Percentiles rank a stretch among this genome's conserved stretches.
phyloP scores from a whole-genome alignment of 2,797 vertebrate species.

The Alcedo quadribrachys region DNA sequence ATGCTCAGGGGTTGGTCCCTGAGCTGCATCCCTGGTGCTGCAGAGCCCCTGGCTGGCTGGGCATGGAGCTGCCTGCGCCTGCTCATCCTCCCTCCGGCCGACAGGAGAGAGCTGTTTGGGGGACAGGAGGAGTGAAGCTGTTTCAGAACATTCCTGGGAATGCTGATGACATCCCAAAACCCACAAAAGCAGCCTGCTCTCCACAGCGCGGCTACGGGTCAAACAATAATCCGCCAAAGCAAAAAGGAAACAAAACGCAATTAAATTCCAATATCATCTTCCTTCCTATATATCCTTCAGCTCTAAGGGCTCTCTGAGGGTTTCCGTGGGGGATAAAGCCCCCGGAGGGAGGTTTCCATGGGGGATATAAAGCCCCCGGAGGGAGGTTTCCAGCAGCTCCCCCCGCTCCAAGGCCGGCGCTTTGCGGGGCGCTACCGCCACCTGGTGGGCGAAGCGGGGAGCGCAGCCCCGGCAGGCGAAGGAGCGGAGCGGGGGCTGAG shows the following conservation, averaged over 20 bases:
- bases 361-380: not conserved
- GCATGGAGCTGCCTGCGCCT: not conserved
- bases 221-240: too few species aligned
- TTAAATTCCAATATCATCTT: not conserved
- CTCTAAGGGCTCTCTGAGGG: not conserved
- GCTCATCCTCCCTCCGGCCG: too few species aligned
- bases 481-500: not conserved
- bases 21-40: not conserved
- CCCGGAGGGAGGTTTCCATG: too few species aligned
- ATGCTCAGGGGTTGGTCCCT: fast-evolving
- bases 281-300: not conserved
- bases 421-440: not conserved
- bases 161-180: not conserved
- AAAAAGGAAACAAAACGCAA: not conserved
- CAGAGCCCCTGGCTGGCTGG: not conserved
- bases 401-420: not conserved
- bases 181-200: not conserved
- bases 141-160: not conserved
- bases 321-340: not conserved
- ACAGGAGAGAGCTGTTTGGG: not conserved
- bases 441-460: not conserved
- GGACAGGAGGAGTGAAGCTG: not conserved
- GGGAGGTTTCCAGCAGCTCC: not conserved
- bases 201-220: not conserved
- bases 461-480: not conserved